Base-by-base conservation (phyloP, 37 sponge, comb jelly and placozoan genomes). In the Chondrosia reniformis region DNA sequence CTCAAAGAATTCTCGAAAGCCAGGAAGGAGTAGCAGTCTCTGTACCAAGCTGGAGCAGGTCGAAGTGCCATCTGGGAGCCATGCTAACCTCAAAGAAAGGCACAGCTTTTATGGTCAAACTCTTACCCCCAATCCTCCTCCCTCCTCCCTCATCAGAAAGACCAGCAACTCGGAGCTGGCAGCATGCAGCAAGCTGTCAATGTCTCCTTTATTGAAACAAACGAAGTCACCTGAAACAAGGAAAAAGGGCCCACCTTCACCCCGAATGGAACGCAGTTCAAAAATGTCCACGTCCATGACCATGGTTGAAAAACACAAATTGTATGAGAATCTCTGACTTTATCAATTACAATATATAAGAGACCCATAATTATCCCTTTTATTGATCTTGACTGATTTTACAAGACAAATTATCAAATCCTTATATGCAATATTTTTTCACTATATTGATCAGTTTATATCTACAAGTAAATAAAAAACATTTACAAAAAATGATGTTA, bases 61-160 rank as follows among this genome's bases (percentile, higher is more conserved):
- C 24, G 41, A 69, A 21, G 32, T 44, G 17, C 38, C 45, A 2
- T 37, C 28, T 25, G 43, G 49, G 0, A 44, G 87, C 25, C n/a
- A n/a, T n/a, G n/a, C n/a, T n/a, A n/a, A n/a, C n/a, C n/a, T n/a
- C n/a, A 81, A 76, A 0, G 90, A 89, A 36, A 61, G 86, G 13
- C 86, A 89, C 86, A 83, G 84, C 45, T 69, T 89, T 32, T 80
- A 79, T 56, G 78, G 46, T 4, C 79, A 85, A 13, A 78, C 86
- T 0, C 74, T 75, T 45, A 75, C 84, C 1, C n/a, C 79, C 42
- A 25, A 19, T 21, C 72, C 72, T 1, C n/a, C 43, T 10, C n/a
- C 41, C 40, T 38, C 67, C 21, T 9, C 27, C 9, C 42, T 69
- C 9, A 13, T 24, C 10, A 41, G 72, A 1, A 41, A 44, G 8